A percentile compares a stretch with the other conserved stretches of the same genome.
Evolutionary conservation across 2,797 vertebrate genomes (phyloP).

Genomic region (Arrhamphus sclerolepis): DNA sequence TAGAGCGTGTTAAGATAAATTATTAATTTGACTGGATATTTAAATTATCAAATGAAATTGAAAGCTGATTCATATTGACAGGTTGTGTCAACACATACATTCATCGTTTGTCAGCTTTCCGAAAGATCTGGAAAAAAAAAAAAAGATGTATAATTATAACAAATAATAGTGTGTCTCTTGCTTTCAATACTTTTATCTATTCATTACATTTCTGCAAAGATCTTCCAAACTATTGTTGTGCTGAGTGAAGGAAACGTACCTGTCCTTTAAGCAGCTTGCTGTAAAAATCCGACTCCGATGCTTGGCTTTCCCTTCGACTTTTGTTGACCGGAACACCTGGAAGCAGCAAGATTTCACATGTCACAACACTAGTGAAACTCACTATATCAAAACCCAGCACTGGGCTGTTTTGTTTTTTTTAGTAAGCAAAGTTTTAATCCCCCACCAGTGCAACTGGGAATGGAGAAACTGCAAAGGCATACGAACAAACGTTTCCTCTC

Average conservation of each 20-base stretch:
- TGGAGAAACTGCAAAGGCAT: slow-evolving; percentile 52
- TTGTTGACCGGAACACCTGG: slow-evolving; percentile 61
- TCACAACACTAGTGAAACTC: slow-evolving; percentile 42
- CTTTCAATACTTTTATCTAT: neutral
- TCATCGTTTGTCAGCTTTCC: slow-evolving; percentile 71
- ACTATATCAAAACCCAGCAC: slow-evolving; percentile 47
- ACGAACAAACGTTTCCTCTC: slow-evolving; percentile 46
- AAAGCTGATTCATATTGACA: neutral
- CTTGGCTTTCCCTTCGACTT: slow-evolving; percentile 46
- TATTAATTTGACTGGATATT: neutral
- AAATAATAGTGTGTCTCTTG: no score
- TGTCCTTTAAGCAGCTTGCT: slow-evolving; percentile 77
- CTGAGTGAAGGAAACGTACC: slow-evolving; percentile 31
- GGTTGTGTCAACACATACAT: slow-evolving; percentile 15
- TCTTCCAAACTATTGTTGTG: neutral
- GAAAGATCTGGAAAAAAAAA: slow-evolving; percentile 58
- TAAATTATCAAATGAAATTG: neutral
- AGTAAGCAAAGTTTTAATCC: slow-evolving; percentile 56
- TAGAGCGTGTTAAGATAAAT: no score
- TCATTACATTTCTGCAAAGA: neutral
- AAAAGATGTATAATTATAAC: no score
- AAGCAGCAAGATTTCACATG: slow-evolving; percentile 38
- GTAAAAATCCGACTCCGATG: slow-evolving; percentile 65
- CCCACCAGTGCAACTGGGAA: slow-evolving; percentile 37
- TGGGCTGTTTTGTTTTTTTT: slow-evolving; percentile 50